phyloP scores from a whole-genome alignment of 2,888 invertebrate genomes.

The Microctonus hyperodae region DNA sequence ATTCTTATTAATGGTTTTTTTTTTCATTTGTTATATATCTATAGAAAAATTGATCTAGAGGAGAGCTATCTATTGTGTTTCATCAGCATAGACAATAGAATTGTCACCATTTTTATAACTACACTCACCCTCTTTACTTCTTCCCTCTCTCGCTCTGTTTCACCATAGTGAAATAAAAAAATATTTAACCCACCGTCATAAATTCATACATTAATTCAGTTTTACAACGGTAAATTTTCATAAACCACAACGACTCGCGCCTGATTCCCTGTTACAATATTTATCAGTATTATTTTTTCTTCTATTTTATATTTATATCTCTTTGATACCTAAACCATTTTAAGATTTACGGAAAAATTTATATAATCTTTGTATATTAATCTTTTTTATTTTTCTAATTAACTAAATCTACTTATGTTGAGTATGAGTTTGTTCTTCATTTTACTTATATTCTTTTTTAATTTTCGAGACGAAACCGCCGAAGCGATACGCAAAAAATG shows the following conservation, averaged over 20 bases:
- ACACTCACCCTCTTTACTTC: not conserved
- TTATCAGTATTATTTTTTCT: not conserved
- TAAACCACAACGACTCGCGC: constrained; percentile 14
- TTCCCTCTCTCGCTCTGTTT: not conserved
- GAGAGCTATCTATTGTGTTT: not conserved
- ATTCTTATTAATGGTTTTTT: constrained; percentile 11
- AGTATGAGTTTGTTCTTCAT: constrained; percentile 11
- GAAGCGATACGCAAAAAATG: constrained; percentile 24
- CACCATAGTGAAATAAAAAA: constrained; percentile 26
- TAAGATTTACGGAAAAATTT: not conserved
- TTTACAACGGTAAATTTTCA: not conserved
- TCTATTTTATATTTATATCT: constrained; percentile 2
- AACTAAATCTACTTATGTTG: constrained; percentile 18
- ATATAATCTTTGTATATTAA: not conserved
- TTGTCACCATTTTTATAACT: constrained; percentile 5
- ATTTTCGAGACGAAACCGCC: constrained; percentile 4
- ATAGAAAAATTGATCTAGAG: constrained; percentile 25
- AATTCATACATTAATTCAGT: not conserved
- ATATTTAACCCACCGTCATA: constrained; percentile 24
- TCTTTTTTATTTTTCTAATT: constrained; percentile 9
- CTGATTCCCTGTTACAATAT: constrained; percentile 10
- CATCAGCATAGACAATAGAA: constrained; percentile 10
- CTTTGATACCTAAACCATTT: constrained; percentile 13
- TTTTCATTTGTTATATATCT: constrained; percentile 3
- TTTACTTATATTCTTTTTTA: not conserved